Evolutionary conservation across 2,888 invertebrate genomes (phyloP).

Genomic region (Netelia virgata): DNA sequence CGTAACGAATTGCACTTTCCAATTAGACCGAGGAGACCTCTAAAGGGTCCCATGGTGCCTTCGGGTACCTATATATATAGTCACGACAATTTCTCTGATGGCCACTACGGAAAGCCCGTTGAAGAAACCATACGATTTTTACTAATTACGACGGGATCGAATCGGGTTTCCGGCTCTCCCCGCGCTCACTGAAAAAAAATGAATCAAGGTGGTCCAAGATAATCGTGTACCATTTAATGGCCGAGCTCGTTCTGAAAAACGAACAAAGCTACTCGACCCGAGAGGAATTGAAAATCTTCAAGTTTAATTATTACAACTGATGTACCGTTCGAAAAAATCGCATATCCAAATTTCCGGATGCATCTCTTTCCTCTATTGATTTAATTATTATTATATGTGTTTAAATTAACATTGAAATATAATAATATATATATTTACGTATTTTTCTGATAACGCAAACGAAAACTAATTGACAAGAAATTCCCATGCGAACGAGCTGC

Average conservation of each 20-base stretch:
- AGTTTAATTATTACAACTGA: too few relatives aligned
- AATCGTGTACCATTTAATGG: not conserved
- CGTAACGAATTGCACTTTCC: not conserved
- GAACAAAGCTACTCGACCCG: too few relatives aligned
- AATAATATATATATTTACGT: too few relatives aligned
- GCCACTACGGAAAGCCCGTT: constrained; percentile 20
- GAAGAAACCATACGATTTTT: constrained; percentile 53
- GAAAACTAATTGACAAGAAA: too few relatives aligned
- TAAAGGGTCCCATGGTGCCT: constrained; percentile 21
- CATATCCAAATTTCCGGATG: too few relatives aligned
- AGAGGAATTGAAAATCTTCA: too few relatives aligned
- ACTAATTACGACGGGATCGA: constrained; percentile 55
- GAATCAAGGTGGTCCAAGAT: not conserved
- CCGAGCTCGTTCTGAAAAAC: not conserved
- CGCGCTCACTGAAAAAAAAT: not conserved
- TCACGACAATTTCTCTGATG: constrained; percentile 23
- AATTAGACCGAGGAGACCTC: constrained; percentile 32
- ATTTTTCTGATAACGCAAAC: too few relatives aligned
- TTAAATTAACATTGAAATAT: too few relatives aligned
- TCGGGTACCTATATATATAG: not conserved
- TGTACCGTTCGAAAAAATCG: too few relatives aligned
- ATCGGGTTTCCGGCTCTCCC: constrained; percentile 31
- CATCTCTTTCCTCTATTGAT: too few relatives aligned
- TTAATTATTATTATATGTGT: too few relatives aligned
- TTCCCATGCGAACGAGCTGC: too few relatives aligned